Conservation (phyloP, 2,888 invertebrate genomes). For the Dysmachus trigonus region DNA sequence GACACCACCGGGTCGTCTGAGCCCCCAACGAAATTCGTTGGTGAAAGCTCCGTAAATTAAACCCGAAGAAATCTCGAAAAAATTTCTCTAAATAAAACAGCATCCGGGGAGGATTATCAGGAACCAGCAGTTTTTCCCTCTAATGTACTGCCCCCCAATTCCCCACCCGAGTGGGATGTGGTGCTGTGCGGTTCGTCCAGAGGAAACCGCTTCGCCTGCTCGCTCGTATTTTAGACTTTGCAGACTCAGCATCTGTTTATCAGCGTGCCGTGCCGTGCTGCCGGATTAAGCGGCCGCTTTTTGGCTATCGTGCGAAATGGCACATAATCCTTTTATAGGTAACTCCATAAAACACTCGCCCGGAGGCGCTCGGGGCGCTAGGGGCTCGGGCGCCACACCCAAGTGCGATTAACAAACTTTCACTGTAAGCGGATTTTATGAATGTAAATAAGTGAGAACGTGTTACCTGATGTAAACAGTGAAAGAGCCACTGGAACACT, state of each 20-base stretch:
- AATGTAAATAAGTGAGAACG: constrained; percentile 30
- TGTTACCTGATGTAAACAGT: constrained; percentile 29
- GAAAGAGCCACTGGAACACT: background rate
- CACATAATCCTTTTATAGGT: constrained; percentile 33
- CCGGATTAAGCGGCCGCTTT: background rate
- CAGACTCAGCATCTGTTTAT: constrained; percentile 18
- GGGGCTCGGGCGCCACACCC: background rate
- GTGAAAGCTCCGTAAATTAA: background rate
- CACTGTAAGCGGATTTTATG: constrained; percentile 39
- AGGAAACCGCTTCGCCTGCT: background rate
- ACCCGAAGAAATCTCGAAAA: background rate
- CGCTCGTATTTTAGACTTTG: background rate
- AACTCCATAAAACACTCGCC: constrained; percentile 12
- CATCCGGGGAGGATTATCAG: background rate
- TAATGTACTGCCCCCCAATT: background rate
- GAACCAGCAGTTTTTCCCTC: background rate
- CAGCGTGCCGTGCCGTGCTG: background rate
- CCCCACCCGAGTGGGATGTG: background rate
- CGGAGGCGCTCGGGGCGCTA: background rate
- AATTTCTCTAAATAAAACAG: background rate
- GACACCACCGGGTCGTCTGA: background rate
- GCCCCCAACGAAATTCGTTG: background rate
- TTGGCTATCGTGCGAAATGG: background rate
- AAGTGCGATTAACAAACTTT: constrained; percentile 37
- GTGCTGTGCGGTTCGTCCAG: background rate